Evolutionary conservation across 2,113 vertebrate genomes (phyloP), one percentile per base, ranked within the genome.

Genomic region (Nipponia nippon): DNA sequence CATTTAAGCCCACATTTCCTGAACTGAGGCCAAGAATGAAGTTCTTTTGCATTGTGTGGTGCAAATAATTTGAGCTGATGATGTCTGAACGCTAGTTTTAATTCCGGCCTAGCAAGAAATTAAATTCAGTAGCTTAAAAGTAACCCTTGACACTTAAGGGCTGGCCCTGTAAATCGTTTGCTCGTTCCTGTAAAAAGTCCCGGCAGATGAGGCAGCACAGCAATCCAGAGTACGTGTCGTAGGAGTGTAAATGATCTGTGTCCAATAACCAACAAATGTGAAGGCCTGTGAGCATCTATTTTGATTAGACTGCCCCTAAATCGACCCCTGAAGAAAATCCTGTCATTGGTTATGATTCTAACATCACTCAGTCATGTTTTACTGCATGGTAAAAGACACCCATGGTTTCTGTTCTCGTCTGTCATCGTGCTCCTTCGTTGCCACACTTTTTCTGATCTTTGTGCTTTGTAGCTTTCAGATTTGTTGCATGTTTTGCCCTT

Each of bases 271-370:
- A 77, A 15, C 30, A 53, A 80, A 58, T 30, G 21, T 30, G 61
- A 90, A 95, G 96, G 97, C 98, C 98, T 97, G 97, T 98, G 98
- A 98, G 98, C 98, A 98, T 97, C 97, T 90, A 1, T 94, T 95
- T 95, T 83, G 75, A 87, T 87, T 76, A 90, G 83, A 90, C 66
- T 96, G 94, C 89, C 84, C 97, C 99, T 99, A 99, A 99, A 99
- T 99, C 99, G 99, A 99, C 98, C 99, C 99, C 99, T 99, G 99
- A 97, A 97, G 82, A 92, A 92, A 97, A 92, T 95, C 82, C 79
- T 97, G 89, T 95, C 97, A 93, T 98, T 97, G 98, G 98, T 97
- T 98, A 97, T 97, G 97, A 96, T 96, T 97, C 99, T 99, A 99
- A 98, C 98, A 91, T 97, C 97, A 97, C 97, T 97, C 94, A 96